A percentile compares a stretch with the other conserved stretches of the same genome.
These are phyloP conservation scores for Lycaon pictus DNA, from an alignment of 2,113 vertebrate genomes.

Conservation along the genomic window DNA sequence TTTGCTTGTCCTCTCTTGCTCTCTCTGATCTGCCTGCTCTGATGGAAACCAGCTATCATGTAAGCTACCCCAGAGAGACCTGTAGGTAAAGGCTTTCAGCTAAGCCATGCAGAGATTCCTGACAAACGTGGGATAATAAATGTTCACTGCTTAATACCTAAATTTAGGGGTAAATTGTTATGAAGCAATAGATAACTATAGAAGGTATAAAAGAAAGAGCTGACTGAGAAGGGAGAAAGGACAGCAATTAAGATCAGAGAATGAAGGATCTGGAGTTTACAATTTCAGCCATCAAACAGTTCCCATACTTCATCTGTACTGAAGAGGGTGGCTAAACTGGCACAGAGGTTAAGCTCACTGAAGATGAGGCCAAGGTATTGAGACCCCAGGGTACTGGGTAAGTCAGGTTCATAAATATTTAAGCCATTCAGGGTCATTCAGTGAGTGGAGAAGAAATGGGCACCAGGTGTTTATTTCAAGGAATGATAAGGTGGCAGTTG, in stretches of 20 bases:
- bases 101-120: not conserved
- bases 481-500: not conserved
- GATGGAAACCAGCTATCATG: not conserved
- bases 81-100: not conserved
- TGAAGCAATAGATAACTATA: constrained; percentile 8
- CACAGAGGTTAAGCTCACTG: constrained; percentile 21
- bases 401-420: not conserved
- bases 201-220: not conserved
- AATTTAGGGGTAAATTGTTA: not conserved
- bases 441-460: not conserved
- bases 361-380: not conserved
- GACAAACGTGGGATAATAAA: not conserved
- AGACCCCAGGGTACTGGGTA: not conserved
- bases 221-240: not conserved
- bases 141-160: not conserved
- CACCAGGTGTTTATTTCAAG: not conserved
- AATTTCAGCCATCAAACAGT: not conserved
- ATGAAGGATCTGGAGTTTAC: not conserved
- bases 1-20: not conserved
- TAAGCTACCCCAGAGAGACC: not conserved
- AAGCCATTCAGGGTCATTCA: not conserved
- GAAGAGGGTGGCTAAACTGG: not conserved
- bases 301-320: not conserved
- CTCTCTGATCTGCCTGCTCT: not conserved
- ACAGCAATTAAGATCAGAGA: not conserved